Percentiles rank a stretch among this genome's conserved stretches.
phyloP scores from a whole-genome alignment of 2,888 invertebrate species.

The Platycnemis pennipes region DNA sequence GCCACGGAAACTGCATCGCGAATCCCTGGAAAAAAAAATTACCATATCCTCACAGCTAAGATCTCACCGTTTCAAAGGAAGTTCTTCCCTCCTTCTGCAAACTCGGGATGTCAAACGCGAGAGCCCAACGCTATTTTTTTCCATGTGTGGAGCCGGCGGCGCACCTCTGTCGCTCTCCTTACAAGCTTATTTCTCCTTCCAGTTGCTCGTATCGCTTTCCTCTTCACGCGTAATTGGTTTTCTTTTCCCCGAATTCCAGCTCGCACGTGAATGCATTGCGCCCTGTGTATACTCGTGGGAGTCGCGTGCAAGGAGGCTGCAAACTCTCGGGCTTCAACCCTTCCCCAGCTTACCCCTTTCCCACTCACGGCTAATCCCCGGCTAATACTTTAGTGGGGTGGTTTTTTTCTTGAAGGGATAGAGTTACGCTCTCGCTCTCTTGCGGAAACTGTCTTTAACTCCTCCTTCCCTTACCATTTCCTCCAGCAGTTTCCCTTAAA shows the following conservation, averaged over 20 bases:
- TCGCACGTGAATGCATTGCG: not conserved
- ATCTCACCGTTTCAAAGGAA: not conserved
- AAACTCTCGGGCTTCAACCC: too few species aligned
- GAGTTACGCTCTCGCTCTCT: not conserved
- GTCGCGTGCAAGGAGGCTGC: too few species aligned
- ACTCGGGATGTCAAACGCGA: not conserved
- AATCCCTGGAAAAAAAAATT: not conserved
- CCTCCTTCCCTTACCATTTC: not conserved
- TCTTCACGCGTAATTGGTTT: not conserved
- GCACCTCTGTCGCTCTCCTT: not conserved
- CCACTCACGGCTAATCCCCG: not conserved
- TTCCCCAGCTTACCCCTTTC: not conserved
- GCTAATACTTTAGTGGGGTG: not conserved
- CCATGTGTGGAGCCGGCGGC: too few species aligned
- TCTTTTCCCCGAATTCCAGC: not conserved
- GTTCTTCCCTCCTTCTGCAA: not conserved
- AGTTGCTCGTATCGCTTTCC: not conserved
- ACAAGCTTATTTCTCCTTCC: not conserved
- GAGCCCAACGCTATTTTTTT: not conserved
- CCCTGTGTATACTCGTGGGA: too few species aligned
- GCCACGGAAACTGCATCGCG: not conserved
- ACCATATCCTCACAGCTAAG: not conserved
- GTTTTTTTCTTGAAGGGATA: not conserved
- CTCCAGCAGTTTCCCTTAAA: not conserved
- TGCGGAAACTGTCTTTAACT: not conserved